phyloP scores from a whole-genome alignment of 2,888 invertebrate species.

The Atethmia centrago region DNA sequence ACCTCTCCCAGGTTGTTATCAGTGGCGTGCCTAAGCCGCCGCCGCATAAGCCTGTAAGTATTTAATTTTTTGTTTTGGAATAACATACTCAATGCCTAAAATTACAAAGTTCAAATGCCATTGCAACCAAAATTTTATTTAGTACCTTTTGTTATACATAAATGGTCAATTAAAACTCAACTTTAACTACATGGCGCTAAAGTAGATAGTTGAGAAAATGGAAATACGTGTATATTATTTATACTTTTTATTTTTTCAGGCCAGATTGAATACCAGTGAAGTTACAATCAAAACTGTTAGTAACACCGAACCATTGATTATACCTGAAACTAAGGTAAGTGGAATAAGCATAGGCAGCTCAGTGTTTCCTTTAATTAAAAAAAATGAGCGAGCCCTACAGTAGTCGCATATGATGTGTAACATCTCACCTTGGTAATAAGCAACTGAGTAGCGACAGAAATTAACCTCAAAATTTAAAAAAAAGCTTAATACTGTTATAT shows the following conservation, averaged over 20 bases:
- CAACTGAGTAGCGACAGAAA: too few species aligned
- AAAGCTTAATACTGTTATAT: too few species aligned
- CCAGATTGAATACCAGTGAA: conserved; percentile 73
- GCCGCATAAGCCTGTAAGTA: conserved; percentile 68
- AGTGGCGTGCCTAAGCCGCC: conserved; percentile 71
- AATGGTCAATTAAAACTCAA: not conserved
- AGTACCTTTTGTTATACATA: not conserved
- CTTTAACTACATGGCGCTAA: not conserved
- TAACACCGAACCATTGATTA: conserved; percentile 62
- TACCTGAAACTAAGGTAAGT: conserved; percentile 70
- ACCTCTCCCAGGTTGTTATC: conserved; percentile 68
- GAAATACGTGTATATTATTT: not conserved
- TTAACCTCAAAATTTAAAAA: too few species aligned
- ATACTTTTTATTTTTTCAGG: conserved; percentile 59
- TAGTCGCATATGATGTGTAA: too few species aligned
- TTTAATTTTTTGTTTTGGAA: not conserved
- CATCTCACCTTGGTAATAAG: too few species aligned
- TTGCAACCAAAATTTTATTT: not conserved
- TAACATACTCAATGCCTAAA: not conserved
- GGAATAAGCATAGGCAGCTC: not conserved
- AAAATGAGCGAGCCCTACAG: too few species aligned
- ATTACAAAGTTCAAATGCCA: not conserved
- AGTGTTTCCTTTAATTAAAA: not conserved
- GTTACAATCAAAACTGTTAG: conserved; percentile 71
- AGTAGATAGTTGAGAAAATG: not conserved